These are phyloP conservation scores for Drosophila teissieri DNA, from an alignment of 1,140 invertebrate genomes.

Conservation along the genomic window DNA sequence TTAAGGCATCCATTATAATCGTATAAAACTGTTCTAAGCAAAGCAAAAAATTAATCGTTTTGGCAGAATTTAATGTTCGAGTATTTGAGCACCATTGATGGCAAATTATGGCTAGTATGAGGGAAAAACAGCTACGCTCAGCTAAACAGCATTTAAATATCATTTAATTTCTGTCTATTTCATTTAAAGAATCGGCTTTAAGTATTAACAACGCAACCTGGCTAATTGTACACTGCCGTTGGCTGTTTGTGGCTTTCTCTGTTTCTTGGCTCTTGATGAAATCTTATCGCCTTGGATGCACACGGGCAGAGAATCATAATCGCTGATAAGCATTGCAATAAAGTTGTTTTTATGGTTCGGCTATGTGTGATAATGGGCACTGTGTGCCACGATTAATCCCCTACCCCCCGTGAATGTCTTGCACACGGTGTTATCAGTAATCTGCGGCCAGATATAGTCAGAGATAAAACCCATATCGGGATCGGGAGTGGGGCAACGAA, in stretches of 20 bases:
- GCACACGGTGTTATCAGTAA: conserved; percentile 21
- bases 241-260: conserved; percentile 24
- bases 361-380: conserved; percentile 49
- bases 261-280: conserved; percentile 37
- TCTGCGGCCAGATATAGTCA: conserved; percentile 19
- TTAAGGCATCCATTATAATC: neutral
- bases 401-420: conserved; percentile 5
- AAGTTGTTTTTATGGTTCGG: conserved; percentile 49
- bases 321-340: conserved; percentile 74
- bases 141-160: too few relatives aligned
- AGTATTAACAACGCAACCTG: conserved; percentile 13
- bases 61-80: neutral
- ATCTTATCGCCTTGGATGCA: conserved; percentile 61
- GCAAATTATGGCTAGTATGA: too few relatives aligned
- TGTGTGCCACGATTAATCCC: conserved; percentile 19
- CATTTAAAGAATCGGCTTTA: neutral
- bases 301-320: conserved; percentile 51
- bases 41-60: neutral
- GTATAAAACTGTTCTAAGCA: neutral
- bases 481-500: conserved; percentile 27
- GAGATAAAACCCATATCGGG: conserved; percentile 18
- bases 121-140: too few relatives aligned
- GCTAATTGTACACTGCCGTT: conserved; percentile 18
- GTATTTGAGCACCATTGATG: neutral
- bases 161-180: neutral